Conservation (phyloP, 2,113 vertebrate genomes). For the Salvelinus namaycush region DNA sequence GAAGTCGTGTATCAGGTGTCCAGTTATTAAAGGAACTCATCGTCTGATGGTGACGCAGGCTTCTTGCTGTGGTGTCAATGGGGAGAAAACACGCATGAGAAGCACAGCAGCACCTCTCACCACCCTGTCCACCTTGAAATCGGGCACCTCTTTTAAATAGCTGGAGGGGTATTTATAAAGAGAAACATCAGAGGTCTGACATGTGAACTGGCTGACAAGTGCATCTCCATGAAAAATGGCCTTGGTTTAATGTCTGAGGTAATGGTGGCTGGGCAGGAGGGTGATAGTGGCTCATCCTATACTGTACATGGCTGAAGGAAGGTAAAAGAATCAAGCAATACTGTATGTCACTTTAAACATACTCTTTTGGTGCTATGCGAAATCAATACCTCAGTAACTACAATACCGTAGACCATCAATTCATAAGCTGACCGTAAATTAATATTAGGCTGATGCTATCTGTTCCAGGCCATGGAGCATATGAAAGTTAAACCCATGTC, state of each 20-base stretch:
- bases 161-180: slow-evolving; percentile 36
- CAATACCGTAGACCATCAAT: not conserved
- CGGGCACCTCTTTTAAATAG: slow-evolving; percentile 39
- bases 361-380: not conserved
- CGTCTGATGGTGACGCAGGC: slow-evolving; percentile 23
- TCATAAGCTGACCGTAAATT: not conserved
- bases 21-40: slow-evolving; percentile 44
- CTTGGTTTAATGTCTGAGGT: slow-evolving; percentile 14
- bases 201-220: slow-evolving; percentile 18
- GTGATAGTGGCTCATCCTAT: not conserved
- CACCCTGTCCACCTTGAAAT: slow-evolving; percentile 26
- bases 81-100: not conserved
- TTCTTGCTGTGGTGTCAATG: slow-evolving; percentile 9
- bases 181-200: slow-evolving; percentile 22
- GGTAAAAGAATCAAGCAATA: not conserved
- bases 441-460: not conserved
- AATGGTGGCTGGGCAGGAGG: not conserved
- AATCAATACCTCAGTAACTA: not conserved
- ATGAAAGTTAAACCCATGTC: not conserved
- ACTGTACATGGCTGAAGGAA: no score
- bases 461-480: not conserved
- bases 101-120: slow-evolving; percentile 12
- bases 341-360: slow-evolving; percentile 17
- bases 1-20: slow-evolving; percentile 45
- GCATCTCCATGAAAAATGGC: slow-evolving; percentile 18